phyloP scores from a whole-genome alignment of 2,888 invertebrate species.

The Therioaphis trifolii region DNA sequence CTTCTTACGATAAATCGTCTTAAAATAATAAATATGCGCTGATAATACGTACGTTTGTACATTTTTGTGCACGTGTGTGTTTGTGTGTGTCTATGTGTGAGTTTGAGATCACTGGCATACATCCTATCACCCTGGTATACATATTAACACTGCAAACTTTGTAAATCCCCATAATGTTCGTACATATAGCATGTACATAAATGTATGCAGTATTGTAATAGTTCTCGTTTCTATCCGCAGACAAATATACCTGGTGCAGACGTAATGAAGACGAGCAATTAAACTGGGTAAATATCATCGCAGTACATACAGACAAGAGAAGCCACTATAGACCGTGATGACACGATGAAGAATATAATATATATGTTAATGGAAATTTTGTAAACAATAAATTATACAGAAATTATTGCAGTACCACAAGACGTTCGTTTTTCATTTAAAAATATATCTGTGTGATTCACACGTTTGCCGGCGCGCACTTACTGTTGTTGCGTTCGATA shows the following conservation, averaged over 20 bases:
- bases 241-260: neutral
- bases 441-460: too few species aligned
- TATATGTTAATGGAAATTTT: neutral
- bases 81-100: too few species aligned
- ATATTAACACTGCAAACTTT: neutral
- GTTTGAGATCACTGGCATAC: too few species aligned
- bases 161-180: neutral
- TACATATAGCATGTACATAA: neutral
- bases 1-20: too few species aligned
- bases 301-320: neutral
- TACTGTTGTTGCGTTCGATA: too few species aligned
- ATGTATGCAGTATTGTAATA: neutral
- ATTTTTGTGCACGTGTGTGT: too few species aligned
- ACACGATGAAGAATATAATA: constrained; percentile 13
- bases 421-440: neutral
- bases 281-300: constrained; percentile 12
- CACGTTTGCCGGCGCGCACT: too few species aligned
- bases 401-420: constrained; percentile 3
- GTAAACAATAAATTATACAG: constrained; percentile 16
- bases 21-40: too few species aligned
- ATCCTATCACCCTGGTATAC: too few species aligned
- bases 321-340: neutral
- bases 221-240: neutral
- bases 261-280: constrained; percentile 24
- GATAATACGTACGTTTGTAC: too few species aligned